phyloP scores from a whole-genome alignment of 2,113 vertebrate genomes.

The Columba janthina region DNA sequence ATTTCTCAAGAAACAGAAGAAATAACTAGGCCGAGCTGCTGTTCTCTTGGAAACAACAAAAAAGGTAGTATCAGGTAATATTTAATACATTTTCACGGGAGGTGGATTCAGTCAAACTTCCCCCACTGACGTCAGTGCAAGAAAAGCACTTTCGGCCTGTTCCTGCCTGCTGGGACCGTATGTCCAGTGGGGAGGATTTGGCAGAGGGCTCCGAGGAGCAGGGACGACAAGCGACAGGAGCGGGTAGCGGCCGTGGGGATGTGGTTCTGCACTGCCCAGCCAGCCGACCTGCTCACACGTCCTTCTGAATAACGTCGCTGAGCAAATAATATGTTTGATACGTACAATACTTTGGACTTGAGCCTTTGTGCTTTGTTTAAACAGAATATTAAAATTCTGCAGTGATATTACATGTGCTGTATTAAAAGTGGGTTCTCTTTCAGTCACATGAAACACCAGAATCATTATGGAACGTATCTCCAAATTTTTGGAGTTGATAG shows the following conservation, averaged over 20 bases:
- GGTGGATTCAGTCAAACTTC: slow-evolving; percentile 10
- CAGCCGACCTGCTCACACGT: not conserved
- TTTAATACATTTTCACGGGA: not conserved
- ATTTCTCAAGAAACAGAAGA: not conserved
- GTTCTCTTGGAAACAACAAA: not conserved
- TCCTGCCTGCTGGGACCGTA: slow-evolving; percentile 68
- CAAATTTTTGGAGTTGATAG: not conserved
- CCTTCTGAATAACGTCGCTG: not conserved
- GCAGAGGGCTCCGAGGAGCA: slow-evolving; percentile 3
- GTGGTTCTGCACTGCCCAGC: not conserved
- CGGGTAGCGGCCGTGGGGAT: not conserved
- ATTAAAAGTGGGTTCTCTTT: not conserved
- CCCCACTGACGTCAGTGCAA: slow-evolving; percentile 45
- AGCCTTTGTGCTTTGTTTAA: not conserved
- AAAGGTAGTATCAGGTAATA: not conserved
- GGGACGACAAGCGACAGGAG: not conserved
- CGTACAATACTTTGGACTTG: fast-evolving
- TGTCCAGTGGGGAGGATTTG: slow-evolving; percentile 54
- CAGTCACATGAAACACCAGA: not conserved
- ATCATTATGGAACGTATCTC: not conserved
- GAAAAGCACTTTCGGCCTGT: not conserved
- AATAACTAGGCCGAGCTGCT: not conserved
- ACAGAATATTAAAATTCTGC: not conserved
- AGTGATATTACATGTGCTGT: not conserved
- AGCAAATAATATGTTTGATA: fast-evolving